Conservation (phyloP, 2,888 invertebrate species). For the Polietes domitor region DNA sequence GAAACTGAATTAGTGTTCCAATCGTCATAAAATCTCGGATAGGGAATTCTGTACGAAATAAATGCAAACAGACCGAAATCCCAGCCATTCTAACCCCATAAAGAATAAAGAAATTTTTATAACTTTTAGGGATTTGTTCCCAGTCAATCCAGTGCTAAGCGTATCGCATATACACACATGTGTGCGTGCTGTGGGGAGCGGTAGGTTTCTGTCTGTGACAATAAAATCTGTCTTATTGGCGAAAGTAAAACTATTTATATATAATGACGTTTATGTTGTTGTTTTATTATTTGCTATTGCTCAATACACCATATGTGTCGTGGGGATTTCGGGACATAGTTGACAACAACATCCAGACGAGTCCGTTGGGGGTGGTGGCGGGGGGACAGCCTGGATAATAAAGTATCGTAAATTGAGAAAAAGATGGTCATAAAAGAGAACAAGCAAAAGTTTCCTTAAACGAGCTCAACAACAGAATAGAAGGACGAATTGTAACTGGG, state of each 20-base stretch:
- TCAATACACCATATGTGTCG: conserved; percentile 24
- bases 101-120: conserved; percentile 18
- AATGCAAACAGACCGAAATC: neutral
- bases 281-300: conserved; percentile 5
- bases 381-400: too few relatives aligned
- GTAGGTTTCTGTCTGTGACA: conserved; percentile 34
- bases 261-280: conserved; percentile 15
- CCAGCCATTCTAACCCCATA: conserved; percentile 15
- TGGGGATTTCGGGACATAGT: conserved; percentile 28
- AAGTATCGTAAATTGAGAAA: too few relatives aligned
- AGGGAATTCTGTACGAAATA: neutral
- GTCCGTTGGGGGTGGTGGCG: too few relatives aligned
- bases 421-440: too few relatives aligned
- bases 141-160: neutral
- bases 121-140: neutral
- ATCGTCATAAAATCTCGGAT: conserved; percentile 9
- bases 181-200: neutral
- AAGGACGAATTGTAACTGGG: too few relatives aligned
- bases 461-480: too few relatives aligned
- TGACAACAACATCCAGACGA: conserved; percentile 31
- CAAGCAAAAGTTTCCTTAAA: too few relatives aligned
- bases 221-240: conserved; percentile 54
- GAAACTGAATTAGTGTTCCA: conserved; percentile 8
- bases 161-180: too few relatives aligned
- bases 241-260: conserved; percentile 47